phyloP scores from a whole-genome alignment of 2,888 invertebrate genomes.

The Campoletis raptor region DNA sequence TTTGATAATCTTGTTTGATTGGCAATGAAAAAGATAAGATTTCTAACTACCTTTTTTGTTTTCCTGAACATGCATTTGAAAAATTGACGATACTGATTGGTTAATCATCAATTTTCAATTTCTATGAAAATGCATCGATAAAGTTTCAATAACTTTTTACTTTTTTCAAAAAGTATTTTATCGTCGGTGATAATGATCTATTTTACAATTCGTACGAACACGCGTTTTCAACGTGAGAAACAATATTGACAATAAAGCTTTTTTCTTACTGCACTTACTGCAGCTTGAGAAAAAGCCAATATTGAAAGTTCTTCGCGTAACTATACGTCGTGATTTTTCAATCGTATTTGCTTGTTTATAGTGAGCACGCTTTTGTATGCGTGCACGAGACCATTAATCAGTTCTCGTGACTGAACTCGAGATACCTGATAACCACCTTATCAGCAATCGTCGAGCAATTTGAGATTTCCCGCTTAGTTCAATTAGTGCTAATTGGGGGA shows the following conservation, averaged over 20 bases:
- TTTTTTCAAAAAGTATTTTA: background rate
- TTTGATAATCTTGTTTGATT: background rate
- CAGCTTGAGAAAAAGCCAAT: conserved; percentile 12
- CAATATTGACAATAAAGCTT: conserved; percentile 42
- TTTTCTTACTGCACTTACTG: background rate
- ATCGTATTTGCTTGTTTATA: conserved; percentile 24
- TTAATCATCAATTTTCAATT: background rate
- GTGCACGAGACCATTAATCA: conserved; percentile 39
- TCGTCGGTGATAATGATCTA: conserved; percentile 10
- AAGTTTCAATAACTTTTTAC: background rate
- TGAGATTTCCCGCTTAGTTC: background rate
- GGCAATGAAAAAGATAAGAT: background rate
- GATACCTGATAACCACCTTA: conserved; percentile 60
- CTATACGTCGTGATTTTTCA: conserved; percentile 4
- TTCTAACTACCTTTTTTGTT: background rate
- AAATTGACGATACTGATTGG: background rate
- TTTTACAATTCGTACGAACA: background rate
- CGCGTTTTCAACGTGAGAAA: conserved; percentile 11
- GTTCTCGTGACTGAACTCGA: conserved; percentile 56
- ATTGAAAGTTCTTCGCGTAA: conserved; percentile 23
- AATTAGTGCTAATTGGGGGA: conserved; percentile 38
- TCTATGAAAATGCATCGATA: background rate
- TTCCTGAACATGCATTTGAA: background rate
- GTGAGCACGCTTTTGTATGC: conserved; percentile 28
- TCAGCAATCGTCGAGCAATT: conserved; percentile 53